These are phyloP conservation scores for Nyctereutes procyonoides DNA, from an alignment of 2,113 vertebrate species.

Conservation along the genomic window DNA sequence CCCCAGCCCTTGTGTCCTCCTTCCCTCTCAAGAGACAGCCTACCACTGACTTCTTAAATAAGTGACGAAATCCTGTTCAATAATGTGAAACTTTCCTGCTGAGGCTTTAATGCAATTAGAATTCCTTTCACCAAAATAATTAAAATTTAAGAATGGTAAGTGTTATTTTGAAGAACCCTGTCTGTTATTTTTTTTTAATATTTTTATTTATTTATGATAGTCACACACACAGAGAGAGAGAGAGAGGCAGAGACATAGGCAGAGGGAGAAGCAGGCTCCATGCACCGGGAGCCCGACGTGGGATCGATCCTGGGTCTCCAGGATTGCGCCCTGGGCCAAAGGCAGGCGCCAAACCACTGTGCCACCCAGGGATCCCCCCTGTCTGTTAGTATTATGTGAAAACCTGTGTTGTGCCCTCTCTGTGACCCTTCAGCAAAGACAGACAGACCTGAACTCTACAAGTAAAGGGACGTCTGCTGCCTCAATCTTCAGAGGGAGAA, in stretches of 20 bases:
- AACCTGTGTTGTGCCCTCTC: background rate
- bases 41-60: background rate
- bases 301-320: too few relatives aligned
- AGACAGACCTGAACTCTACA: background rate
- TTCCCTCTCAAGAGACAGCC: background rate
- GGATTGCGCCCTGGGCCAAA: too few relatives aligned
- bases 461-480: background rate
- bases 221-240: too few relatives aligned
- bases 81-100: background rate
- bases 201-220: too few relatives aligned
- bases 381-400: background rate
- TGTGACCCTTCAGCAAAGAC: background rate
- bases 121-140: background rate
- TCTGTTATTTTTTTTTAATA: too few relatives aligned
- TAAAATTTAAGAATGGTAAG: background rate
- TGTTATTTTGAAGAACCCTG: background rate
- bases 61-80: background rate
- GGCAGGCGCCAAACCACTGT: too few relatives aligned
- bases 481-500: background rate
- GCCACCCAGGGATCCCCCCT: too few relatives aligned
- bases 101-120: background rate
- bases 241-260: too few relatives aligned
- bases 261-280: too few relatives aligned
- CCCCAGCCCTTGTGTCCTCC: background rate
- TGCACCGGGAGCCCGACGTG: too few relatives aligned